Evolutionary conservation across 2,888 invertebrate species (phyloP), one percentile per base, ranked within the genome.

Genomic region (Yponomeuta plumbellus): DNA sequence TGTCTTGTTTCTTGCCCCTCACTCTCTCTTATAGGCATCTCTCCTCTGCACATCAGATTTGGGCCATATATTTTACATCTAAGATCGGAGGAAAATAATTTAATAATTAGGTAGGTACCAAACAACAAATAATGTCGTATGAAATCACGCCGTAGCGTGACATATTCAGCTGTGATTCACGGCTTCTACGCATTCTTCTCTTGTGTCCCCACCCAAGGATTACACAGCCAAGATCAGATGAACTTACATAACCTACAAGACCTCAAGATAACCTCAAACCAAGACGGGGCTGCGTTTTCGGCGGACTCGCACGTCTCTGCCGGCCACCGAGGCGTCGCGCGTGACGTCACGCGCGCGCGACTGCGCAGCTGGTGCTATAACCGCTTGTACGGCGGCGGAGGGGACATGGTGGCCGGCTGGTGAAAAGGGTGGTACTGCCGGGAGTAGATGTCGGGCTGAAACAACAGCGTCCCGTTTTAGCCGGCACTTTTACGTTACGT

Each of bases 401-500:
- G 86, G 63, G 84, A 83, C 81, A 81, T 76, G 69, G 77, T 72
- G 72, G 86, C 81, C 67, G 89, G 89, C 80, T 89, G 90, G 79
- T 88, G 89, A 77, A 81, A 86, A 76, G 90, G 89, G 74, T 90
- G 89, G 80, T 85, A 87, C 79, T 88, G 88, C 77, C 87, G 86
- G 79, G 85, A 85, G 79, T 88, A 76, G 76, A 88, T 83, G 79
- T 89, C 91, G 83, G 86, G 89, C 91, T 91, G 84, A 6, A 52
- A 52, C 17, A 52, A 34, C 34, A 34, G 34, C 8, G 34, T 34
- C 5, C 8, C 34, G 3, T 10, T 34, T 34, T 34, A 34, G 34
- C 5, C 34, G 34, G 34, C 34, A 34, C 34, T 34, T 34, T n/a
- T n/a, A n/a, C n/a, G n/a, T n/a, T n/a, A n/a, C n/a, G n/a, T n/a